phyloP scores from a whole-genome alignment of 2,113 vertebrate genomes.

The Synchiropus splendidus region DNA sequence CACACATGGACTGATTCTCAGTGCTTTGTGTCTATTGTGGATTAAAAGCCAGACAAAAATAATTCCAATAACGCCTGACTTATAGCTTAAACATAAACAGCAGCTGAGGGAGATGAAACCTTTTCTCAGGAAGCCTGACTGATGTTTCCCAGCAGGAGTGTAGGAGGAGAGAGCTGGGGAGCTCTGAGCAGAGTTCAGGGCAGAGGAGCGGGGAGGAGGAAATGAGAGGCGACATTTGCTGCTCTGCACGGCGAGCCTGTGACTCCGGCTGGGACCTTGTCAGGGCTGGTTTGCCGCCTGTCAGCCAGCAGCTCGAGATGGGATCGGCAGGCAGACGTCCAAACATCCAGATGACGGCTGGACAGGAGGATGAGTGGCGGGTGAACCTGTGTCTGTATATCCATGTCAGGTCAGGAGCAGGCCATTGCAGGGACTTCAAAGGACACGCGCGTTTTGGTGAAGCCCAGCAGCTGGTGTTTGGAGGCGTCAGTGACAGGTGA shows the following conservation, averaged over 20 bases:
- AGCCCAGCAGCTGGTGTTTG: conserved; percentile 5
- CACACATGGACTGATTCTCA: too few species aligned
- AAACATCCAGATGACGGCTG: conserved; percentile 11
- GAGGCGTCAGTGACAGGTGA: conserved; percentile 1
- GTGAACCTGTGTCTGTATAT: conserved; percentile 15
- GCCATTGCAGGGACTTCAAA: conserved; percentile 1
- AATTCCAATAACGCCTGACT: too few species aligned
- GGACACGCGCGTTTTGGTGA: neutral
- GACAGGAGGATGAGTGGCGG: conserved; percentile 1
- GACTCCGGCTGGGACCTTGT: conserved; percentile 54
- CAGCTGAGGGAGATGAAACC: conserved; percentile 3
- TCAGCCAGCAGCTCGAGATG: conserved; percentile 33
- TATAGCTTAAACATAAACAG: neutral
- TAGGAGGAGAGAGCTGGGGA: conserved; percentile 8
- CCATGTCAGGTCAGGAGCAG: conserved; percentile 16
- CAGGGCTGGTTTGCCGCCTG: conserved; percentile 49
- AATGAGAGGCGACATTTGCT: conserved; percentile 54
- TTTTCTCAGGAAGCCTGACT: neutral
- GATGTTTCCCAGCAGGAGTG: conserved; percentile 20
- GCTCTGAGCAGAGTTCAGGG: conserved; percentile 28
- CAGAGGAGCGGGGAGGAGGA: conserved; percentile 36
- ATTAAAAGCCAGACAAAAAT: too few species aligned
- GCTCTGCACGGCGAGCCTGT: conserved; percentile 50
- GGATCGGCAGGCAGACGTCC: conserved; percentile 22
- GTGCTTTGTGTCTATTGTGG: too few species aligned